These are phyloP conservation scores for Spodoptera litura DNA, from an alignment of 1,140 invertebrate genomes.

Conservation along the genomic window DNA sequence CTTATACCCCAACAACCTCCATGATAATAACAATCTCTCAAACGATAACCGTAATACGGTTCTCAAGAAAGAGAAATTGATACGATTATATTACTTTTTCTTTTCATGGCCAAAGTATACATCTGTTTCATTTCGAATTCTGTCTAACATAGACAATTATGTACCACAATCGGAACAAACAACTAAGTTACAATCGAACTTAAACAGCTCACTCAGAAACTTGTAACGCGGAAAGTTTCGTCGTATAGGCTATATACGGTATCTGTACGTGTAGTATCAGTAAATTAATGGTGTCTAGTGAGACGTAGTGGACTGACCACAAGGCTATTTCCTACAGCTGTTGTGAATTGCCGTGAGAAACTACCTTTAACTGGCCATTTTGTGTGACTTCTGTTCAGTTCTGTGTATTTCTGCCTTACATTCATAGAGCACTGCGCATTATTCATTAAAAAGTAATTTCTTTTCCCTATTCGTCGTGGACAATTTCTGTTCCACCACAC, in stretches of 20 bases:
- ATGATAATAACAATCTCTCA: neutral
- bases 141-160: slow-evolving; percentile 28
- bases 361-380: neutral
- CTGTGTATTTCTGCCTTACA: too few species aligned
- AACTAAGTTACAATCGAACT: slow-evolving; percentile 48
- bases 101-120: slow-evolving; percentile 10
- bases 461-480: too few species aligned
- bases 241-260: neutral
- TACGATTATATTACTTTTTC: slow-evolving; percentile 22
- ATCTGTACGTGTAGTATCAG: slow-evolving; percentile 5
- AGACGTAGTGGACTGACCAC: slow-evolving; percentile 34
- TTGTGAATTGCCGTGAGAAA: slow-evolving; percentile 3
- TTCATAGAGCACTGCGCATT: too few species aligned
- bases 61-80: slow-evolving; percentile 3
- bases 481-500: too few species aligned
- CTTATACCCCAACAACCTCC: too few species aligned
- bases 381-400: neutral
- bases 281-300: slow-evolving; percentile 45
- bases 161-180: slow-evolving; percentile 41
- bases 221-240: slow-evolving; percentile 28
- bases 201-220: slow-evolving; percentile 40
- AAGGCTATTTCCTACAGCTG: slow-evolving; percentile 24
- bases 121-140: slow-evolving; percentile 21
- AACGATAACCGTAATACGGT: neutral
- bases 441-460: too few species aligned